These are phyloP conservation scores for Tadarida brasiliensis DNA, from an alignment of 2,797 vertebrate genomes.

Conservation along the genomic window DNA sequence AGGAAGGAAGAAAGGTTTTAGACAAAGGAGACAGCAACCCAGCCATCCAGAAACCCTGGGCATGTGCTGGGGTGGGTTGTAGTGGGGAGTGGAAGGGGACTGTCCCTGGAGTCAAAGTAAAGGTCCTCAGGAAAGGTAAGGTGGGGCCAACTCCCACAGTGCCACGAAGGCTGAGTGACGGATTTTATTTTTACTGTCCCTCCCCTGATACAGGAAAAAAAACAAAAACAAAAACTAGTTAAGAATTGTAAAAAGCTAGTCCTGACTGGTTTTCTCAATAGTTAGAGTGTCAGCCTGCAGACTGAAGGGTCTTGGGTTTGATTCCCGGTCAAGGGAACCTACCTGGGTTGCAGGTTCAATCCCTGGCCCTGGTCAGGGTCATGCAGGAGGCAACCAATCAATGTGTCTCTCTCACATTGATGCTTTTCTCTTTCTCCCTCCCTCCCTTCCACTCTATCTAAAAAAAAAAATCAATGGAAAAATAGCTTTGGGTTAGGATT, in stretches of 20 bases:
- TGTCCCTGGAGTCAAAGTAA: background rate
- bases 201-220: background rate
- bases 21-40: background rate
- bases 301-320: no score
- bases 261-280: no score
- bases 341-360: no score
- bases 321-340: no score
- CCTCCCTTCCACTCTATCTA: no score
- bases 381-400: no score
- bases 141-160: accelerated
- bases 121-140: background rate
- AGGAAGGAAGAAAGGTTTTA: slow-evolving; percentile 53
- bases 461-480: no score
- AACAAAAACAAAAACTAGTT: background rate
- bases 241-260: background rate
- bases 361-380: no score
- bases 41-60: background rate
- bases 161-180: background rate
- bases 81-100: accelerated
- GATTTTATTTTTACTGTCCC: background rate
- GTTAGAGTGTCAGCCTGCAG: no score
- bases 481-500: no score
- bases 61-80: background rate
- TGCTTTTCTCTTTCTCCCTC: no score
- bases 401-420: no score